Percentiles rank a stretch among this genome's conserved stretches.
Evolutionary conservation across 2,888 invertebrate species (phyloP).

Genomic region (Timema cristinae): DNA sequence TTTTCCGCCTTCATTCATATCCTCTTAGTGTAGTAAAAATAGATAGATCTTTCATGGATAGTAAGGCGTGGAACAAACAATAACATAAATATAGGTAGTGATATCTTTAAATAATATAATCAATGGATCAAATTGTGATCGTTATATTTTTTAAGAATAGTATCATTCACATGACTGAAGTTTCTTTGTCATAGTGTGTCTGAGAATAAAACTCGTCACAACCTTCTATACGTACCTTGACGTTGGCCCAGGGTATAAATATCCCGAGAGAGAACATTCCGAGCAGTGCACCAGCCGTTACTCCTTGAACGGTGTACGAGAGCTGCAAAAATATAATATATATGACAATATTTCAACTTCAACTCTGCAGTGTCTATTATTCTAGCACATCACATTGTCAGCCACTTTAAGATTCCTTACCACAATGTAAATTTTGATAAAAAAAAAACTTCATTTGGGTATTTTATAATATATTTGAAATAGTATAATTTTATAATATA

Average conservation of each 20-base stretch:
- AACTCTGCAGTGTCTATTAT: not conserved
- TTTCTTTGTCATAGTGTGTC: too few relatives aligned
- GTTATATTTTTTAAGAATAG: too few relatives aligned
- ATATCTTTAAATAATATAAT: too few relatives aligned
- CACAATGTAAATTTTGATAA: not conserved
- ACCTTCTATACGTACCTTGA: constrained; percentile 53
- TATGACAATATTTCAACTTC: not conserved
- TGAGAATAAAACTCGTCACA: too few relatives aligned
- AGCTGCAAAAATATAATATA: constrained; percentile 19
- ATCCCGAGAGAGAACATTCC: constrained; percentile 86
- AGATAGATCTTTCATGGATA: too few relatives aligned
- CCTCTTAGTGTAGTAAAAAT: too few relatives aligned
- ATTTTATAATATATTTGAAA: too few relatives aligned
- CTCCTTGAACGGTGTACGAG: constrained; percentile 22
- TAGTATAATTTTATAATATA: not conserved
- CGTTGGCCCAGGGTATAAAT: constrained; percentile 82
- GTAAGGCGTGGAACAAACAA: too few relatives aligned
- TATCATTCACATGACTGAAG: too few relatives aligned
- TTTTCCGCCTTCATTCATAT: too few relatives aligned
- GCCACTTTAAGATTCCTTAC: not conserved
- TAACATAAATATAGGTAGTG: too few relatives aligned
- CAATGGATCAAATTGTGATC: too few relatives aligned
- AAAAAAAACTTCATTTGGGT: not conserved
- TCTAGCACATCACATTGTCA: not conserved
- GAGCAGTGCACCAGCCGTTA: constrained; percentile 64